Base-by-base conservation (phyloP, 2,113 vertebrate species). In the Neogale vison region DNA sequence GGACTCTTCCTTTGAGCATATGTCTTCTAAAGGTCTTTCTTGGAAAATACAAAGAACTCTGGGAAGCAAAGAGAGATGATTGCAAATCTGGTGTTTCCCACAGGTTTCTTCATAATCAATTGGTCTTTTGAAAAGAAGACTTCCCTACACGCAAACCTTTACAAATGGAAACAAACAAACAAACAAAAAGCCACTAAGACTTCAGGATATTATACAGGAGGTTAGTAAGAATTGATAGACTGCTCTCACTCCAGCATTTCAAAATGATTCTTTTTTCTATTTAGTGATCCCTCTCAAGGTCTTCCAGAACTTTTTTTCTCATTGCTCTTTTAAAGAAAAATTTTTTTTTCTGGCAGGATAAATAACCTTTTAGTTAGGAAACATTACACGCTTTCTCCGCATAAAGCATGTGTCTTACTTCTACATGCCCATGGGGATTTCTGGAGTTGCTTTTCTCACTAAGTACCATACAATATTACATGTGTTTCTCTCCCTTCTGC, bases 361-460 rank as follows among this genome's bases (percentile, higher is more conserved):
- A 96, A 92, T 63, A 50, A 57, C 3, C 11, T 69, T 83, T 86
- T 84, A 93, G 15, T 79, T 52, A 59, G 69, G 55, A 74, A 95
- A 72, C 15, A 55, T 63, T 92, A 77, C 2, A 65, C 12, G 1
- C 21, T 88, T 86, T 50, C 23, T 93, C 4, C 71, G 39, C 47
- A 69, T 59, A 81, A 81, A 88, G 5, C 77, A 26, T 71, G 2
- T 65, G 0, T 90, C 17, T 89, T 52, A 50, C 7, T 79, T 98
- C 67, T 96, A 24, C 59, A 57, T 90, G 83, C 94, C n/a, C n/a
- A 93, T 50, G 61, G 39, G 57, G 10, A 71, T 89, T 96, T 82
- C 81, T 24, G 61, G 42, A 94, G 87, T 47, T 96, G 50, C 14
- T 79, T 52, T 83, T 89, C 18, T 90, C 79, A 67, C 47, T 67